Conservation (phyloP, 2,797 vertebrate species). For the Streptopelia turtur region DNA sequence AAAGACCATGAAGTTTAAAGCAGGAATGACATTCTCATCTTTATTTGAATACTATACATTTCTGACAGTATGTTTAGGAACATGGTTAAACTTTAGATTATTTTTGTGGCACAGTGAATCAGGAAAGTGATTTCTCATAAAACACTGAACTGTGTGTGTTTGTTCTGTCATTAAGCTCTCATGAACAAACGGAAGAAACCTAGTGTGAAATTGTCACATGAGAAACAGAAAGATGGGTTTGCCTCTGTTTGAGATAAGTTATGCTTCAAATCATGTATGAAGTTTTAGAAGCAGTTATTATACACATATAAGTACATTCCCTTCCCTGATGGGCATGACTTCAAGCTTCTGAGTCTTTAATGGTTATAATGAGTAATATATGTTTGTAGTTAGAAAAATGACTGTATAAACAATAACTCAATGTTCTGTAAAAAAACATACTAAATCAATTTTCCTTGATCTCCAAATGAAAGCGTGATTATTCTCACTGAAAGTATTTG, state of each 20-base stretch:
- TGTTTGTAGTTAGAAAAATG: constrained; percentile 1
- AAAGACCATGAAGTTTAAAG: background rate
- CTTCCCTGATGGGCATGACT: background rate
- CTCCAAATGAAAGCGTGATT: constrained; percentile 7
- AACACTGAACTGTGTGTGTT: background rate
- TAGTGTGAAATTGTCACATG: background rate
- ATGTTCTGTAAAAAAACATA: background rate
- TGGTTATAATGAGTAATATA: constrained; percentile 7
- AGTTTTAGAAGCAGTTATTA: background rate
- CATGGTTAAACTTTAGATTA: background rate
- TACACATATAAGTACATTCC: background rate
- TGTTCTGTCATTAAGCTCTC: background rate
- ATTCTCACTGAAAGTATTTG: constrained; percentile 36
- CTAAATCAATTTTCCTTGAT: constrained; percentile 5
- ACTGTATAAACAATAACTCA: constrained; percentile 28
- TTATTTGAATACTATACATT: background rate
- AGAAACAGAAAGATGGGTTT: background rate
- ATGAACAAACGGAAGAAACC: background rate
- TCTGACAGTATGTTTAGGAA: background rate
- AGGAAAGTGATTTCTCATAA: background rate
- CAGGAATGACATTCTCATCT: background rate
- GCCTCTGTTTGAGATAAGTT: background rate
- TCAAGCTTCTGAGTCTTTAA: constrained; percentile 24
- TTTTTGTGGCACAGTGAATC: background rate
- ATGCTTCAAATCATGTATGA: background rate